phyloP scores from a whole-genome alignment of 2,113 vertebrate genomes.

The Himantopus leucocephalus region DNA sequence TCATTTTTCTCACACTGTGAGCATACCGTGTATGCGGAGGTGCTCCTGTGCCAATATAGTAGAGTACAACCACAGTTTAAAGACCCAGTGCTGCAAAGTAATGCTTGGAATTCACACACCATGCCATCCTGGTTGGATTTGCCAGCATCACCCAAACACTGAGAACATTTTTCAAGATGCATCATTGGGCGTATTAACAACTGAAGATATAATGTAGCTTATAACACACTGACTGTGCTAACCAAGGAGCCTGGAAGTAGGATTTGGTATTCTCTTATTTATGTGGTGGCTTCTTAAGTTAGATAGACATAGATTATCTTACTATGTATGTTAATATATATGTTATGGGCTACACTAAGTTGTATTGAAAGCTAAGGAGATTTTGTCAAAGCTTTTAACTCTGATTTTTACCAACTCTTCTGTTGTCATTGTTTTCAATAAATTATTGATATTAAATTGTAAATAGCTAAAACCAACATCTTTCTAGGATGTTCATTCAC shows the following conservation, averaged over 20 bases:
- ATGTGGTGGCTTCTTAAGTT: not conserved
- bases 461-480: not conserved
- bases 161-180: not conserved
- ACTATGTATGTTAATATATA: not conserved
- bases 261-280: not conserved
- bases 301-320: not conserved
- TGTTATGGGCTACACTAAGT: not conserved
- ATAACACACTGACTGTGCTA: not conserved
- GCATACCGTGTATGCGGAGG: too few species aligned
- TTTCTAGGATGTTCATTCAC: not conserved
- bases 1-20: not conserved
- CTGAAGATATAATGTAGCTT: not conserved
- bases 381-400: not conserved
- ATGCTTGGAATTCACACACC: not conserved
- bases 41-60: rapidly evolving
- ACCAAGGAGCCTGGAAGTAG: not conserved
- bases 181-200: not conserved
- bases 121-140: not conserved
- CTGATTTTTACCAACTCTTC: not conserved
- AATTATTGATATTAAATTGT: not conserved
- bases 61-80: not conserved
- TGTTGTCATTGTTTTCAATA: not conserved
- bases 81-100: not conserved
- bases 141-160: not conserved
- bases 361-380: not conserved